Base-by-base conservation (phyloP, 1,140 invertebrate species). In the Conus betulinus region DNA sequence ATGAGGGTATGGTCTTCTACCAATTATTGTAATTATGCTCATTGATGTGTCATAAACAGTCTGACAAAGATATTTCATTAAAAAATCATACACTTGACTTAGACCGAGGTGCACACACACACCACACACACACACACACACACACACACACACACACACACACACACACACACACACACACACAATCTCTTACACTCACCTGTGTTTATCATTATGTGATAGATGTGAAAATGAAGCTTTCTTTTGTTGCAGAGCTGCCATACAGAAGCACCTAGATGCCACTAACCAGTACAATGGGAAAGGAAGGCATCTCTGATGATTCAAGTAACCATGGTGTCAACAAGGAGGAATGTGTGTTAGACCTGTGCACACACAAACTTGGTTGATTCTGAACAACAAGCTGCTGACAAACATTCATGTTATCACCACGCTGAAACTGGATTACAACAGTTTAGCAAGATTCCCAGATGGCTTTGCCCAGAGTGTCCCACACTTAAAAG, bases 371-470 rank as follows among this genome's bases (percentile, higher is more conserved):
- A 81, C 79, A 53, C n/a, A 81, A 55, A 53, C 51, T 81, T 81
- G 51, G 8, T 5, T 17, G 79, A 81, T 2, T n/a, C 79, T 81
- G 39, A 53, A 51, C 51, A 23, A 7, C 51, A 13, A 52, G 1
- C 79, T 51, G 51, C 20, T 53, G 5, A 3, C 7, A 60, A 57
- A 71, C 39, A 15, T 53, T n/a, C 81, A 10, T 76, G 10, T 51
- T 63, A 53, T 93, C 25, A 95, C 94, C 23, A 84, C 88, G 13
- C 84, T 94, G 5, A 87, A 87, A 39, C 76, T 94, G 25, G 93
- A 94, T 88, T 93, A 91, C 85, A 94, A 94, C 88, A 84, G 92
- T 51, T 84, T 94, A n/a, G 60, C 88, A 52, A 51, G 76, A 15
- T 57, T 94, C 27, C 92, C 94, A 51, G 87, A 90, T 53, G 87